Evolutionary conservation across 2,113 vertebrate species (phyloP), one percentile per base, ranked within the genome.

Genomic region (Syngnathus typhle): DNA sequence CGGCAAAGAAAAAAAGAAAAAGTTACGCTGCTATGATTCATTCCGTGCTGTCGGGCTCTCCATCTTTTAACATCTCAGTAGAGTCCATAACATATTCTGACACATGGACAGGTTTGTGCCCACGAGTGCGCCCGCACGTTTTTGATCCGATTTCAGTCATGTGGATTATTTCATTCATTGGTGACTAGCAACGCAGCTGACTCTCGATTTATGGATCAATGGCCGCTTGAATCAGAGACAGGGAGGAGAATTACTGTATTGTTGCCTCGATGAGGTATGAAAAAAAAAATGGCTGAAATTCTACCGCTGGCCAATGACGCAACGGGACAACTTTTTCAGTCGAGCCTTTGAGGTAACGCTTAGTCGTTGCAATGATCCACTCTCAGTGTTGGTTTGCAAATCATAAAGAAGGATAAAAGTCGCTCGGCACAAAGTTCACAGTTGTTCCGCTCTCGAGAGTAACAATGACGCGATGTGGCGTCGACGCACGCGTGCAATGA

Each of bases 81-180:
- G 39, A 64, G 36, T 72, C 66, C 36, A 74, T 61, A 60, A 60
- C 49, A 59, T 56, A 67, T 46, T 44, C 47, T 21, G n/a, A 67
- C 49, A 59, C 43, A 56, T 27, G 0, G 47, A 67, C 65, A 37
- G 3, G 62, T 32, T 47, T 64, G 61, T 60, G 54, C 7, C 21
- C 11, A 61, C 60, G 51, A 36, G 52, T 18, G 52, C 9, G 27
- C 59, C 51, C 39, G 66, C 56, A 69, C 78, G 70, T 71, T 74
- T 65, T 41, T 63, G 47, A 69, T 73, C 39, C 36, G 68, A 56
- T 43, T 67, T 58, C 70, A 71, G 60, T 62, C 58, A 71, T 84
- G 76, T 68, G 81, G 74, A 76, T 77, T 82, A 70, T 74, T 82
- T 87, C 70, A 58, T 73, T 56, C 72, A 80, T 70, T 74, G 66